Evolutionary conservation across 2,888 invertebrate species (phyloP), one percentile per base, ranked within the genome.

Genomic region (Cantharis lateralis): DNA sequence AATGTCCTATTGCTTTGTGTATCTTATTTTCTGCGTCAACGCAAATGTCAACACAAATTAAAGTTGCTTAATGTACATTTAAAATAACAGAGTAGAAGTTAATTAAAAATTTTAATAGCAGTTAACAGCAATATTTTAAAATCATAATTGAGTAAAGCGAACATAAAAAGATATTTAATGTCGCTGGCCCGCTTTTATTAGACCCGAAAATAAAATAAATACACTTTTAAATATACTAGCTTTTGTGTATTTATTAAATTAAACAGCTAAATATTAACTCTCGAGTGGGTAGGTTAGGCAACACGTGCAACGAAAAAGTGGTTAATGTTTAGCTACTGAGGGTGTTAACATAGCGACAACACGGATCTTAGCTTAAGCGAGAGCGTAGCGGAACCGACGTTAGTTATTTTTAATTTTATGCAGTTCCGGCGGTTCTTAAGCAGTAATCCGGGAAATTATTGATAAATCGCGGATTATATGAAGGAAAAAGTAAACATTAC

Each of bases 21-120:
- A 77, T 74, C 77, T 74, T 77, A 74, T 77, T 77, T 74, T 73
- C 70, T 68, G 68, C 77, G 48, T 48, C 48, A 48, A 48, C 48
- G 48, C 48, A 48, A 48, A 48, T 48, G 48, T 48, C 48, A 48
- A 48, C 48, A 48, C 48, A 48, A 48, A 48, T 48, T 48, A 48
- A 48, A 48, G 48, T 48, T 48, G 48, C 48, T 48, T n/a, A n/a
- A 48, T n/a, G 48, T 48, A 48, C 48, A 48, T 48, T n/a, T 48
- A n/a, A 48, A 48, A 48, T 48, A 48, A 48, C 48, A n/a, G n/a
- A 48, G n/a, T n/a, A 32, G 48, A n/a, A 48, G 48, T 48, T 48
- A 48, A 48, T 48, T 48, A 48, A 48, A 48, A n/a, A 1, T 48
- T 48, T 48, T 48, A 48, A 13, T 48, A n/a, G 48, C 48, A n/a